Evolutionary conservation across 2,888 invertebrate genomes (phyloP).

Genomic region (Clusia tigrina): DNA sequence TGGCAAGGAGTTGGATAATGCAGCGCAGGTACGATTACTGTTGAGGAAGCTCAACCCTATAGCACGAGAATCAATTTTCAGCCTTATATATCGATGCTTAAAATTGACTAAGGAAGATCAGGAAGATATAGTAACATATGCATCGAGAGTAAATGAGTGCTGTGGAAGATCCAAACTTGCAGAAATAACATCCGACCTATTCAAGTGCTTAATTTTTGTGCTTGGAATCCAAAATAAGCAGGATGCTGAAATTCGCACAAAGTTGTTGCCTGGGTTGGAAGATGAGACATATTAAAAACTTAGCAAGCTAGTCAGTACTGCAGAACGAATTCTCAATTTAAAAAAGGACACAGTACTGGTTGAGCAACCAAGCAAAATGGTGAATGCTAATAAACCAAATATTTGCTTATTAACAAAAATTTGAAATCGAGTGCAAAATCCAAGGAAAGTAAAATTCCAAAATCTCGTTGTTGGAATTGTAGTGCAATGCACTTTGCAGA

Average conservation of each 20-base stretch:
- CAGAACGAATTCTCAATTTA: too few relatives aligned
- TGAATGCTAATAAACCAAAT: too few relatives aligned
- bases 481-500: too few relatives aligned
- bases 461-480: too few relatives aligned
- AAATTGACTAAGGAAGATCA: conserved; percentile 1
- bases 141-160: conserved; percentile 18
- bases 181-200: neutral
- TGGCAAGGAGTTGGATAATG: conserved; percentile 16
- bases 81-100: neutral
- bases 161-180: neutral
- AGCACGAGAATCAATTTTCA: too few relatives aligned
- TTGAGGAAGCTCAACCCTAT: conserved; percentile 21
- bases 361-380: too few relatives aligned
- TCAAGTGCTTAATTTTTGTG: conserved; percentile 4
- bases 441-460: too few relatives aligned
- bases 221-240: neutral
- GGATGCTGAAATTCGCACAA: neutral
- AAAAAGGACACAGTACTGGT: too few relatives aligned
- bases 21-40: conserved; percentile 21
- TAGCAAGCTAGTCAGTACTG: neutral
- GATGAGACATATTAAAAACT: too few relatives aligned
- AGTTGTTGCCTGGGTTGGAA: neutral
- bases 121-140: conserved; percentile 21
- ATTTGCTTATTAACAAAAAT: too few relatives aligned
- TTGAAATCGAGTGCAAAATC: too few relatives aligned